These are phyloP conservation scores for Drosophila limbata DNA, from an alignment of 2,888 invertebrate species.

Conservation along the genomic window DNA sequence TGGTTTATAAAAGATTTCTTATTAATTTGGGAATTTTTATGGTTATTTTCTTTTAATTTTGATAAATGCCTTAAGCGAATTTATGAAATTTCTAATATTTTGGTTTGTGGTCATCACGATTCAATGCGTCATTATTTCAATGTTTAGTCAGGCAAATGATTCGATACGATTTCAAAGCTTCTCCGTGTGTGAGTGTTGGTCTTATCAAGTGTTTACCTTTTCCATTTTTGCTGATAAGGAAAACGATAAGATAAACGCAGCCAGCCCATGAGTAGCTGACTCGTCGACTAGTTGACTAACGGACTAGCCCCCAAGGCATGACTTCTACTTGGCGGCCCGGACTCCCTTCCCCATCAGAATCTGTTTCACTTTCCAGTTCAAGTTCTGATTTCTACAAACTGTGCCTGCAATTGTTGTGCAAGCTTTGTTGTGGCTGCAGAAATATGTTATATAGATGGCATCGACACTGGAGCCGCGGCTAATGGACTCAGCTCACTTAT, in stretches of 20 bases:
- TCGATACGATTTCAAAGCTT: conserved; percentile 28
- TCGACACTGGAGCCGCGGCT: conserved; percentile 23
- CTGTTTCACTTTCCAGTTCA: conserved; percentile 11
- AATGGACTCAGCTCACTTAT: conserved; percentile 41
- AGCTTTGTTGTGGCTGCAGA: conserved; percentile 27
- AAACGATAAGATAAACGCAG: conserved; percentile 49
- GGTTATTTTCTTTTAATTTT: conserved; percentile 19
- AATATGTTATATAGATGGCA: conserved; percentile 19
- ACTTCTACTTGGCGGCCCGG: not conserved
- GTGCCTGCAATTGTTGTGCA: conserved; percentile 56
- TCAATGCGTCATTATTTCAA: conserved; percentile 37
- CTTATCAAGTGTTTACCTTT: conserved; percentile 49
- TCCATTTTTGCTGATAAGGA: conserved; percentile 36
- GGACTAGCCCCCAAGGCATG: conserved; percentile 26
- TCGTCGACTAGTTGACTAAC: not conserved
- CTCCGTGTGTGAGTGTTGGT: not conserved
- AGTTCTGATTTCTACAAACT: conserved; percentile 47
- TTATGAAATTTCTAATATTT: conserved; percentile 22
- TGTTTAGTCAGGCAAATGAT: conserved; percentile 40
- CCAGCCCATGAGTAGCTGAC: conserved; percentile 21
- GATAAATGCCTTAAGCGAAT: conserved; percentile 25
- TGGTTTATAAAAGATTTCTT: conserved; percentile 10
- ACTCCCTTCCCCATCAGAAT: not conserved
- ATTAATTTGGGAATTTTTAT: conserved; percentile 1
- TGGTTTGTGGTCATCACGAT: conserved; percentile 1